A percentile compares a stretch with the other conserved stretches of the same genome.
These are phyloP conservation scores for Cephonodes hylas DNA, from an alignment of 2,888 invertebrate species.

Conservation along the genomic window DNA sequence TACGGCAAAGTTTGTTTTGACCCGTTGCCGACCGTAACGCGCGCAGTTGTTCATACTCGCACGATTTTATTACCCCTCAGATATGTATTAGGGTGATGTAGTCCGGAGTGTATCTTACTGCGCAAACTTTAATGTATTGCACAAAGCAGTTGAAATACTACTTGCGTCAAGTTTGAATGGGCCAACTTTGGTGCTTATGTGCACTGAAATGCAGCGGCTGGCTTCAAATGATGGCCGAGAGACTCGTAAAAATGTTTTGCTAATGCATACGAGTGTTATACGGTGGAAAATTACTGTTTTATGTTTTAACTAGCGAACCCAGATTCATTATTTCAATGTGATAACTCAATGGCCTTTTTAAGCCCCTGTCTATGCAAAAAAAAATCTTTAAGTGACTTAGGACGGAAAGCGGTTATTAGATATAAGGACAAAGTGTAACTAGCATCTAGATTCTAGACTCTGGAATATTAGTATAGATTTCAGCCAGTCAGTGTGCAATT, in stretches of 20 bases:
- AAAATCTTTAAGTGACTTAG: too few species aligned
- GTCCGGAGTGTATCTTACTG: background rate
- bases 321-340: too few species aligned
- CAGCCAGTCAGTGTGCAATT: too few species aligned
- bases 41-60: background rate
- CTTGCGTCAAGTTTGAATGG: slow-evolving; percentile 10
- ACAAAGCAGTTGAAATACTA: slow-evolving; percentile 29
- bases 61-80: background rate
- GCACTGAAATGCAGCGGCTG: background rate
- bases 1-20: background rate
- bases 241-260: background rate
- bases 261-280: background rate
- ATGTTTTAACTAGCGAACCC: too few species aligned
- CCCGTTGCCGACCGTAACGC: too few species aligned
- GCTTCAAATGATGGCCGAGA: background rate
- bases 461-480: too few species aligned
- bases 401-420: too few species aligned
- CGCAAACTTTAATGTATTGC: slow-evolving; percentile 19
- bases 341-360: too few species aligned
- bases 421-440: too few species aligned
- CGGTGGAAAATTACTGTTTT: too few species aligned
- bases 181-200: slow-evolving; percentile 1
- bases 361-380: too few species aligned
- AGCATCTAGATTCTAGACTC: too few species aligned
- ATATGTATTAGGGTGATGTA: slow-evolving; percentile 12